These are phyloP conservation scores for Plestiodon gilberti DNA, from an alignment of 2,113 vertebrate genomes.

Conservation along the genomic window DNA sequence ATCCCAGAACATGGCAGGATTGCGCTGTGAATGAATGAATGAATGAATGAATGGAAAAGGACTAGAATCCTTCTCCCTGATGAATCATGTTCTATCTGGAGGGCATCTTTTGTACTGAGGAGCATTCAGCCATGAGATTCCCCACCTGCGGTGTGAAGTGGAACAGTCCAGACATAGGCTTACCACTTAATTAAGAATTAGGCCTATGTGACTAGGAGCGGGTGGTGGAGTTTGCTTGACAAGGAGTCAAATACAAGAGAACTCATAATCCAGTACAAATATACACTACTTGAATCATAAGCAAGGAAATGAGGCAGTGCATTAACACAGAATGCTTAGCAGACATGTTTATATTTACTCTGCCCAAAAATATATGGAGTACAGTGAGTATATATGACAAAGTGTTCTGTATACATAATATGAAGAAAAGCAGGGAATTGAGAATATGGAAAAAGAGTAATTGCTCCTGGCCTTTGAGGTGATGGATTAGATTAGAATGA, in stretches of 20 bases:
- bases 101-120: too few species aligned
- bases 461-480: background rate
- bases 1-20: too few species aligned
- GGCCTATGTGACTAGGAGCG: background rate
- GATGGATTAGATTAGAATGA: background rate
- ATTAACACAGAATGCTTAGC: background rate
- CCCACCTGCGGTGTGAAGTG: too few species aligned
- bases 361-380: background rate
- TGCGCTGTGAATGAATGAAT: too few species aligned
- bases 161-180: too few species aligned
- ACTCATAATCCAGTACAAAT: conserved; percentile 9
- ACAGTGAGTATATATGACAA: background rate
- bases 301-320: conserved; percentile 32
- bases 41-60: too few species aligned
- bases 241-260: background rate
- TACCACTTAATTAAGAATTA: too few species aligned
- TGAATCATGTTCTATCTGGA: too few species aligned
- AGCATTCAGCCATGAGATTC: too few species aligned
- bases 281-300: conserved; percentile 34
- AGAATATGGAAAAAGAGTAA: background rate
- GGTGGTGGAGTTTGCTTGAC: background rate
- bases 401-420: conserved; percentile 7
- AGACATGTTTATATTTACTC: conserved; percentile 23
- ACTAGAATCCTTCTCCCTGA: too few species aligned
- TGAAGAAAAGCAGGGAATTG: background rate